phyloP scores from a whole-genome alignment of 2,888 invertebrate genomes.

The Drosophila nigricruria region DNA sequence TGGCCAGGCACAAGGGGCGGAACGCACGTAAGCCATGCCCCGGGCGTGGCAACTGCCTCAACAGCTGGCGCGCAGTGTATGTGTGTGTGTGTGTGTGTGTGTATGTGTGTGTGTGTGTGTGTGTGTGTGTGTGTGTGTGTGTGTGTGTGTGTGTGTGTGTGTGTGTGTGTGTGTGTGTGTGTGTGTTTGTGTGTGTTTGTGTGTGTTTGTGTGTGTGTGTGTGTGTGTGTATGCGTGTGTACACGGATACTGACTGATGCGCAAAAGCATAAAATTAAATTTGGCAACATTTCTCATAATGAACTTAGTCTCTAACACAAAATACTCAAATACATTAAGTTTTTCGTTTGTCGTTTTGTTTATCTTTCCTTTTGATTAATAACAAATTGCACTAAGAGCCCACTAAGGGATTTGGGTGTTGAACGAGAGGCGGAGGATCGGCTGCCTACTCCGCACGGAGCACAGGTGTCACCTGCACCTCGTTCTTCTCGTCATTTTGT shows the following conservation, averaged over 20 bases:
- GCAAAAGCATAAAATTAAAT: constrained; percentile 77
- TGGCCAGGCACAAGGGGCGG: constrained; percentile 14
- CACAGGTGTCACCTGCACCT: constrained; percentile 80
- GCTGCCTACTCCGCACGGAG: constrained; percentile 63
- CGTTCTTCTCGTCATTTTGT: constrained; percentile 72
- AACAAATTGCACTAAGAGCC: constrained; percentile 71
- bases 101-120: constrained; percentile 7
- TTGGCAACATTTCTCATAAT: constrained; percentile 82
- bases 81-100: constrained; percentile 4
- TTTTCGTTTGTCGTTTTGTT: constrained; percentile 8
- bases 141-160: constrained; percentile 11
- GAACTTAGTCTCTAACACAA: constrained; percentile 79
- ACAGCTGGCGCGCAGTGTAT: constrained; percentile 41
- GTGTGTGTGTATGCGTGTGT: constrained; percentile 14
- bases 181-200: constrained; percentile 5
- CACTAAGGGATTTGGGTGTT: background rate
- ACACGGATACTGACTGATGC: constrained; percentile 74
- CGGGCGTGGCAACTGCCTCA: constrained; percentile 47
- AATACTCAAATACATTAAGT: constrained; percentile 50
- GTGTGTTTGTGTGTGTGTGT: constrained; percentile 2
- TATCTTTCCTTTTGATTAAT: constrained; percentile 44
- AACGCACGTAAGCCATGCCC: background rate
- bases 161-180: constrained; percentile 7
- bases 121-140: constrained; percentile 11
- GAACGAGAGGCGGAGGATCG: background rate